A percentile compares a stretch with the other conserved stretches of the same genome.
Conservation (phyloP, 2,888 invertebrate genomes). For the Stictocephala bisonia region DNA sequence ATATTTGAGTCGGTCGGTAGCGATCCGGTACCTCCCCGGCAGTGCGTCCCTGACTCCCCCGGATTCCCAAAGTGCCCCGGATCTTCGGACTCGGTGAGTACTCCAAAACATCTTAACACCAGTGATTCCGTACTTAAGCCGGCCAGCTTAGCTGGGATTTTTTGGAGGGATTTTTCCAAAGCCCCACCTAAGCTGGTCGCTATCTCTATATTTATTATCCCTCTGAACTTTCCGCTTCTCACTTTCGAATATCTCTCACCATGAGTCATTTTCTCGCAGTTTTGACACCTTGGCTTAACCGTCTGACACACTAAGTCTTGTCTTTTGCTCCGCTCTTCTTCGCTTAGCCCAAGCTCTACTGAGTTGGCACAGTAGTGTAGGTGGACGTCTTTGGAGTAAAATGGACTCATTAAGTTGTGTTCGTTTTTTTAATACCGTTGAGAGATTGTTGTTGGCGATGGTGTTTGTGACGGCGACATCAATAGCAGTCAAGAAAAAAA, state of each 20-base stretch:
- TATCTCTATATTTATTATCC: conserved; percentile 48
- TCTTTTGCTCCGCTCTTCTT: background rate
- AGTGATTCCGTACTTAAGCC: conserved; percentile 45
- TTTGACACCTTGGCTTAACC: conserved; percentile 33
- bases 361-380: too few species aligned
- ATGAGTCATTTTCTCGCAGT: conserved; percentile 54
- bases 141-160: conserved; percentile 41
- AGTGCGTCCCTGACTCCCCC: background rate
- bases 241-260: conserved; percentile 51
- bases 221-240: conserved; percentile 36
- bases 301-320: conserved; percentile 8
- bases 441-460: too few species aligned
- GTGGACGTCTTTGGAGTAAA: too few species aligned
- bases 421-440: too few species aligned
- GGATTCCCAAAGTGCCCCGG: conserved; percentile 34
- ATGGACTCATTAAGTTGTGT: too few species aligned
- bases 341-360: too few species aligned
- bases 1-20: conserved; percentile 4
- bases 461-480: too few species aligned
- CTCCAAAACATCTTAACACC: conserved; percentile 41
- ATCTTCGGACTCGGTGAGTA: conserved; percentile 30
- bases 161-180: conserved; percentile 47
- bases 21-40: background rate
- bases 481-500: too few species aligned
- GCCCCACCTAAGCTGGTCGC: conserved; percentile 44